Base-by-base conservation (phyloP, 2,113 vertebrate genomes). In the Neotoma lepida region DNA sequence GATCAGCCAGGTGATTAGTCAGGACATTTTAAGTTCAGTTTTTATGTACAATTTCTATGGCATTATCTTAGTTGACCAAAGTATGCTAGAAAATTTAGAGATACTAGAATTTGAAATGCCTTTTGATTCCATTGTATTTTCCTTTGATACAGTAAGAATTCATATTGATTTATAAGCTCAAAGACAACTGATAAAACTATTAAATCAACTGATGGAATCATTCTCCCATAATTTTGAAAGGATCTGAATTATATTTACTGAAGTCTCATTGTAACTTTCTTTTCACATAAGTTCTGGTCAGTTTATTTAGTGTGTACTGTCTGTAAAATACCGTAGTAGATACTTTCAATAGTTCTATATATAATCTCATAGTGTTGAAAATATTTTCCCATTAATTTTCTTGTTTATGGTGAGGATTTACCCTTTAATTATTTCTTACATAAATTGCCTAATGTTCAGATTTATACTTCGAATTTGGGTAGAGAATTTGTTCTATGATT, bases 1-100 rank as follows among this genome's bases (percentile, higher is more conserved):
- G 95, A 96, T 97, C 95, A 97, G 95, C 77, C 95, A 97, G 81
- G 97, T 96, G 97, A 97, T 97, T 97, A 97, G 94, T 91, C 56
- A 93, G 81, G 63, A 94, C 91, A 92, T 93, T 96, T 77, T 94
- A 95, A 95, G 66, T 96, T 92, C 4, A 30, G 28, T 61, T 95
- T 97, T 96, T 97, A 94, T 91, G 54, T 90, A 56, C 49, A 20
- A 95, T 97, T 97, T 95, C 96, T 97, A 82, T 94, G 92, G 44
- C 77, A 54, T 95, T 96, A 77, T 97, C 87, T 95, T 96, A 74
- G 46, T 91, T 94, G 89, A 94, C 74, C 41, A 82, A 95, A 95
- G 84, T 95, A 88, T 94, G 71, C n/a, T 90, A 64, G 85, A 89
- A 95, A 97, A 93, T 89, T 91, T 95, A 82, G 56, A 95, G 66